Percentiles rank a stretch among this genome's conserved stretches.
Evolutionary conservation across 2,888 invertebrate species (phyloP).

Genomic region (Caenorhabditis auriculariae): DNA sequence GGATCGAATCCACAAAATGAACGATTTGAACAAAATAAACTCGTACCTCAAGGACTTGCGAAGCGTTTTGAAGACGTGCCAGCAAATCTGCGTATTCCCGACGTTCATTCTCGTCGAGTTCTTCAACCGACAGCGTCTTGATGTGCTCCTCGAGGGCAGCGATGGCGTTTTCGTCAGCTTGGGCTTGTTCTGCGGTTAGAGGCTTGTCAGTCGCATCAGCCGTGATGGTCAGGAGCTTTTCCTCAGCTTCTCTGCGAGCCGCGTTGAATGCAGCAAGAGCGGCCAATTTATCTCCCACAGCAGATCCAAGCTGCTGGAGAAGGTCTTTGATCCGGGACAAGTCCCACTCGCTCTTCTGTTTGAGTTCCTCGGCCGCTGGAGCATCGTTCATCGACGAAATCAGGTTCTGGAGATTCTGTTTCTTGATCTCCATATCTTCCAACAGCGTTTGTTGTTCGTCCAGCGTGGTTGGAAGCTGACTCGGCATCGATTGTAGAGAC

Average conservation of each 20-base stretch:
- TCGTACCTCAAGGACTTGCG: constrained; percentile 19
- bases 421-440: constrained; percentile 23
- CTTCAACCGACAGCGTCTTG: constrained; percentile 6
- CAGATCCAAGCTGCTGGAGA: constrained; percentile 21
- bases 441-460: constrained; percentile 24
- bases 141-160: constrained; percentile 12
- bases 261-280: constrained; percentile 38
- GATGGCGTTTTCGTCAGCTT: constrained; percentile 14
- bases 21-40: too few relatives aligned
- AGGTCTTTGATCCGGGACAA: constrained; percentile 29
- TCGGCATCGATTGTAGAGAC: constrained; percentile 16
- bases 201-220: background rate
- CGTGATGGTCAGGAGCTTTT: constrained; percentile 22
- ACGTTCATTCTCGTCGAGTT: constrained; percentile 19
- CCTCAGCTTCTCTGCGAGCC: constrained; percentile 33
- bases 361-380: constrained; percentile 22
- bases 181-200: constrained; percentile 12
- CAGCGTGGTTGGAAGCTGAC: constrained; percentile 9
- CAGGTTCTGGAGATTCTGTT: constrained; percentile 23
- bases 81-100: constrained; percentile 23
- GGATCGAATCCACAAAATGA: too few relatives aligned
- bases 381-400: constrained; percentile 13
- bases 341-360: constrained; percentile 30
- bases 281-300: constrained; percentile 37
- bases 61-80: constrained; percentile 22